These are phyloP conservation scores for Ooceraea biroi DNA, from an alignment of 1,140 invertebrate species.

Conservation along the genomic window DNA sequence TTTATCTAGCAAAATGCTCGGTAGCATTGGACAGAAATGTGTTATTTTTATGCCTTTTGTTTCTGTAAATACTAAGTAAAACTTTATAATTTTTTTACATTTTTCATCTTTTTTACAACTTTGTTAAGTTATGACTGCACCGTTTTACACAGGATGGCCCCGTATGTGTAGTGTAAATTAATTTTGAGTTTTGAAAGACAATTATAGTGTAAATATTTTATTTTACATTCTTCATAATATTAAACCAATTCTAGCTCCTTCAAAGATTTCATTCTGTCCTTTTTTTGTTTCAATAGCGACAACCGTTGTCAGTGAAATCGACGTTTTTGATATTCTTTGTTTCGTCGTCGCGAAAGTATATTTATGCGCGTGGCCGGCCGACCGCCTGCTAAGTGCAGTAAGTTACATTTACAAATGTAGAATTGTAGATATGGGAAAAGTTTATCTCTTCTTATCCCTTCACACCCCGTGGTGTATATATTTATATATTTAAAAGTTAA, in stretches of 20 bases:
- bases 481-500: slow-evolving; percentile 1
- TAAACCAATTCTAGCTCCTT: too few relatives aligned
- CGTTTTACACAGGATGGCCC: too few relatives aligned
- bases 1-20: not conserved
- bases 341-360: slow-evolving; percentile 58
- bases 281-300: slow-evolving; percentile 27
- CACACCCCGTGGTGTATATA: too few relatives aligned
- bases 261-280: too few relatives aligned
- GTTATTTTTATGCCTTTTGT: not conserved
- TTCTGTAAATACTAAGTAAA: not conserved
- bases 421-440: too few relatives aligned
- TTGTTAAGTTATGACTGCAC: too few relatives aligned
- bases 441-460: too few relatives aligned
- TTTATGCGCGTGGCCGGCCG: slow-evolving; percentile 72
- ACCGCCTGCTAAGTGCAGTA: slow-evolving; percentile 71
- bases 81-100: not conserved
- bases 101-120: too few relatives aligned
- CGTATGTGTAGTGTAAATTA: too few relatives aligned
- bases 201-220: too few relatives aligned
- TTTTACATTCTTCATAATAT: slow-evolving; percentile 1
- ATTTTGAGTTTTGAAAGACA: too few relatives aligned
- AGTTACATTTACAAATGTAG: slow-evolving; percentile 8
- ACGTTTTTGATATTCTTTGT: slow-evolving; percentile 52
- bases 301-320: slow-evolving; percentile 57
- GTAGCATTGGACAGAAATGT: too few relatives aligned